phyloP scores from a whole-genome alignment of 2,888 invertebrate genomes.

The Hyles lineata region DNA sequence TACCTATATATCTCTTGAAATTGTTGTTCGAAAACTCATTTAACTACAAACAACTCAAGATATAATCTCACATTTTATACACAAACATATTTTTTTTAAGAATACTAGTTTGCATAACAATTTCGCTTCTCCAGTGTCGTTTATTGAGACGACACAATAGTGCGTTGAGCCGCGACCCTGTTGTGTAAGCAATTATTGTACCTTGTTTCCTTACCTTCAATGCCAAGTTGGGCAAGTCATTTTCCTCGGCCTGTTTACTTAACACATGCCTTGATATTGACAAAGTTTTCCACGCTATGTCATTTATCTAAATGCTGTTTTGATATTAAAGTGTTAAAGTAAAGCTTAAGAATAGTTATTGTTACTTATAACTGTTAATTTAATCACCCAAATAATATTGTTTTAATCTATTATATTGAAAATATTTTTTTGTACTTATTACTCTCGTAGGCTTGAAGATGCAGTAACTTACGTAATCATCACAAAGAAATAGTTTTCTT shows the following conservation, averaged over 20 bases:
- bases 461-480: too few relatives aligned
- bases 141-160: neutral
- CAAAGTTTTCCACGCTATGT: neutral
- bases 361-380: too few relatives aligned
- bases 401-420: too few relatives aligned
- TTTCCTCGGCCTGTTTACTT: constrained; percentile 12
- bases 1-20: neutral
- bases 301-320: neutral
- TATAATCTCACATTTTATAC: neutral
- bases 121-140: neutral
- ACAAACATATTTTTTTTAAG: constrained; percentile 7
- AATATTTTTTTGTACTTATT: too few relatives aligned
- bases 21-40: neutral
- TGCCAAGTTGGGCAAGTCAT: constrained; percentile 21
- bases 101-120: constrained; percentile 7
- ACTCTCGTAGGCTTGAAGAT: too few relatives aligned
- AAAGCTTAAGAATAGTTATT: too few relatives aligned
- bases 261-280: neutral
- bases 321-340: neutral
- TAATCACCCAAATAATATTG: too few relatives aligned
- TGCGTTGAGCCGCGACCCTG: constrained; percentile 6
- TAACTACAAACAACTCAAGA: neutral
- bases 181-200: constrained; percentile 9
- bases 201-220: constrained; percentile 23
- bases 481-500: too few relatives aligned